Base-by-base conservation (phyloP, 1,140 invertebrate species). In the Littorina saxatilis region DNA sequence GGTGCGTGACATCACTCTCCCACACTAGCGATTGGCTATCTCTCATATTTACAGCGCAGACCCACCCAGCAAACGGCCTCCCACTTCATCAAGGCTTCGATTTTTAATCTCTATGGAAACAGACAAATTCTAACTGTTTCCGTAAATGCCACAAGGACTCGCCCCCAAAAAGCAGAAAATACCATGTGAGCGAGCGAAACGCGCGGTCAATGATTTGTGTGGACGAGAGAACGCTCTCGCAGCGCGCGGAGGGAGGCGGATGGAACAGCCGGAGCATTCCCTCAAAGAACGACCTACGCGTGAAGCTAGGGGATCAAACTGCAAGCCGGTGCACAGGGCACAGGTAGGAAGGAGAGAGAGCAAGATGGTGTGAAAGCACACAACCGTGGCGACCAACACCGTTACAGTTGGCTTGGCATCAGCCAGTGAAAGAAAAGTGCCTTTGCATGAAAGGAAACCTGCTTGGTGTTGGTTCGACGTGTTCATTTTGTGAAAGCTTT, bases 331-430 rank as follows among this genome's bases (percentile, higher is more conserved):
- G 68, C 68, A n/a, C n/a, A 43, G 78, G 23, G 61, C 63, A 80
- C 68, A 72, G 68, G 78, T 70, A 80, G 63, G 40, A 1, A n/a
- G 9, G 32, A 72, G 78, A 35, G 37, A 40, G 23, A 43, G 66
- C 63, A 70, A 52, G 55, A 70, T 80, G 78, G 63, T 80, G 78
- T 70, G 63, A 78, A 78, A 63, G 76, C 58, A 78, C n/a, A 58
- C 76, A 66, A 63, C 32, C 39, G 76, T 78, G 17, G 37, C 37
- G 55, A 35, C 55, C 58, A 43, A n/a, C 55, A 29, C 55, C 76
- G n/a, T 40, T 32, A 73, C 39, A 73, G 70, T 50, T 50, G 70
- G 70, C 39, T 50, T 73, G 37, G 15, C 70, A 11, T 50, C 20
- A 23, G 70, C 39, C 29, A 40, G 29, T 39, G 35, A 78, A 63